phyloP scores from a whole-genome alignment of 2,113 vertebrate species.

The Sula dactylatra region DNA sequence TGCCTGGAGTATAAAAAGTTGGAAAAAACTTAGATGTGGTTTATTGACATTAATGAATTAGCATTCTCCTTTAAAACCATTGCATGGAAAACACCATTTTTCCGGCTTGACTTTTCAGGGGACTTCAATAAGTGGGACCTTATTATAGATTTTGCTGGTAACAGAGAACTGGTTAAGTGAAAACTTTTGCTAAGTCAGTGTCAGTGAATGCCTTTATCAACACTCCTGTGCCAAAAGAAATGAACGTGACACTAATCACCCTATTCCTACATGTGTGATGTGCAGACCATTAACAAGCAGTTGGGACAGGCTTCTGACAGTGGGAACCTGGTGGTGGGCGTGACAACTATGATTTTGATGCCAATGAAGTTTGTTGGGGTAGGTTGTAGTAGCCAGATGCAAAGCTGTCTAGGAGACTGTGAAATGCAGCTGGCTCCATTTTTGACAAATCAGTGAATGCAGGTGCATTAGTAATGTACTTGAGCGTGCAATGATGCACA shows the following conservation, averaged over 20 bases:
- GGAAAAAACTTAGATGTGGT: neutral
- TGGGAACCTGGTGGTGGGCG: neutral
- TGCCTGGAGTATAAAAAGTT: neutral
- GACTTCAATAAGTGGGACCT: neutral
- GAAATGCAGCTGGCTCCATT: neutral
- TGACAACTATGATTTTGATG: neutral
- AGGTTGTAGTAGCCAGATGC: neutral
- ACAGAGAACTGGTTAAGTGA: neutral
- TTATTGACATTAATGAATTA: neutral
- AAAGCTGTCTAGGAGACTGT: neutral
- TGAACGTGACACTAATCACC: neutral
- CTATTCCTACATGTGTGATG: neutral
- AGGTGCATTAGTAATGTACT: neutral
- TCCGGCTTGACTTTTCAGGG: neutral
- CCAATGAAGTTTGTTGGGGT: neutral
- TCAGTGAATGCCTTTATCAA: neutral
- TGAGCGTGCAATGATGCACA: neutral
- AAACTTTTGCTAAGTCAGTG: neutral
- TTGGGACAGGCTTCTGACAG: neutral
- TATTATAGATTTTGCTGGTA: neutral
- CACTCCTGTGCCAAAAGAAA: neutral
- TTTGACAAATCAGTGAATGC: neutral
- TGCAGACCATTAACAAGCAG: neutral
- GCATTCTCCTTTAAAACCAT: neutral
- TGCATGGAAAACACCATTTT: neutral